Percentiles rank a stretch among this genome's conserved stretches.
These are phyloP conservation scores for Pomatostomus ruficeps DNA, from an alignment of 2,113 vertebrate species.

Conservation along the genomic window DNA sequence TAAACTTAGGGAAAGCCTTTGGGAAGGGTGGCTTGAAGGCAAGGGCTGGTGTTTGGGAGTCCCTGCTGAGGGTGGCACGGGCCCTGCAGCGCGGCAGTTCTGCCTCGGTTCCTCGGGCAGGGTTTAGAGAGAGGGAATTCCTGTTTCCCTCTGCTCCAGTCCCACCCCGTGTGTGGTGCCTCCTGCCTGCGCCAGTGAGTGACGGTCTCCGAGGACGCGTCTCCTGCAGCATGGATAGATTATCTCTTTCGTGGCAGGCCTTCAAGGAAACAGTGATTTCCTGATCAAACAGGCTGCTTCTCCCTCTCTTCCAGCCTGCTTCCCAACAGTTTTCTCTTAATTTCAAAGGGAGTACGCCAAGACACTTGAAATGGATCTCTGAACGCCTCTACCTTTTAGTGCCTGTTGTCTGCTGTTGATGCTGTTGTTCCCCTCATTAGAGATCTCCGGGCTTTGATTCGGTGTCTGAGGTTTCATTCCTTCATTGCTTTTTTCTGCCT, in stretches of 20 bases:
- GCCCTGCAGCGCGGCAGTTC: neutral
- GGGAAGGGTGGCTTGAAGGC: neutral
- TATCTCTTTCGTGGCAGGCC: neutral
- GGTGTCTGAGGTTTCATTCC: slow-evolving; percentile 39
- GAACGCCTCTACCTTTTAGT: neutral
- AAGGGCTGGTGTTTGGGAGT: neutral
- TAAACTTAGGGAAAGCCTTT: neutral
- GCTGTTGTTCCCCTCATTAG: slow-evolving; percentile 53
- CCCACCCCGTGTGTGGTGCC: neutral
- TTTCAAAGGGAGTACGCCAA: slow-evolving; percentile 1
- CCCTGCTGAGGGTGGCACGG: neutral
- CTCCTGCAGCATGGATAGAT: neutral
- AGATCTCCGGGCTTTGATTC: slow-evolving; percentile 41
- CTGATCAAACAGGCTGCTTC: neutral
- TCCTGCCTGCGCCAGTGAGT: neutral
- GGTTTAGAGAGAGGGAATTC: neutral
- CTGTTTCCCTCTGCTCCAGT: fast-evolving
- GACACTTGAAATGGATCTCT: neutral
- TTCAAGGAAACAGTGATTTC: slow-evolving; percentile 20
- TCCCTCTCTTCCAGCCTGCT: neutral
- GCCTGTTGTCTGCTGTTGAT: neutral
- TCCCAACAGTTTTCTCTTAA: neutral
- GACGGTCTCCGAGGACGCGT: neutral
- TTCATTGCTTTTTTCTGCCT: slow-evolving; percentile 39
- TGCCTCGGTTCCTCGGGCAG: neutral